Evolutionary conservation across 2,888 invertebrate genomes (phyloP), one percentile per base, ranked within the genome.

Genomic region (Clunio marinus): DNA sequence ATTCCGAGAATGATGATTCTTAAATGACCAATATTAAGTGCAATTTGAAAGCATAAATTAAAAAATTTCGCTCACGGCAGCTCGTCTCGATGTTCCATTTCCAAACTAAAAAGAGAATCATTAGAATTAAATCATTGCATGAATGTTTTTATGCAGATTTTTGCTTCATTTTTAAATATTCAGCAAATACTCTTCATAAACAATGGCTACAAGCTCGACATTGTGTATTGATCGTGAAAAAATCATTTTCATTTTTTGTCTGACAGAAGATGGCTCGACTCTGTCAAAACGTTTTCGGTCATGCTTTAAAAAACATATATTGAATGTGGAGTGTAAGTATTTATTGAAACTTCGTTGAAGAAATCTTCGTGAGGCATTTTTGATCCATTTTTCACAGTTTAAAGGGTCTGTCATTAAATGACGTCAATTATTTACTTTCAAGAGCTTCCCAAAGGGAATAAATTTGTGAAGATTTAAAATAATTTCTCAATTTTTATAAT

Each of bases 221-320:
- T 41, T 41, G 41, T 41, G 15, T 41, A 15, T 41, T 41, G 41
- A 41, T 41, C 41, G 41, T 41, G 41, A 41, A 41, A 41, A 41
- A 41, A 41, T 41, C 41, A 41, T 41, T 41, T 41, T 10, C 41
- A 41, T 41, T 41, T 41, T 41, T n/a, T 15, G 10, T n/a, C 3
- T 10, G n/a, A 10, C 15, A 10, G 41, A 41, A 41, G 41, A 41
- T 41, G 41, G 15, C 41, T 41, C 41, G 41, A n/a, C 41, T 10
- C 41, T 15, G 41, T 41, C 41, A 41, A 41, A 41, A 41, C 15
- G 41, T 41, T 41, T 41, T 41, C 41, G 41, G 15, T 15, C 41
- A 15, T 41, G 41, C 41, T 41, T 41, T 41, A 15, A 41, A n/a
- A n/a, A n/a, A n/a, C n/a, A n/a, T n/a, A n/a, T n/a, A n/a, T n/a